These are phyloP conservation scores for Seira musarum DNA, from an alignment of 2,888 invertebrate species.

Conservation along the genomic window DNA sequence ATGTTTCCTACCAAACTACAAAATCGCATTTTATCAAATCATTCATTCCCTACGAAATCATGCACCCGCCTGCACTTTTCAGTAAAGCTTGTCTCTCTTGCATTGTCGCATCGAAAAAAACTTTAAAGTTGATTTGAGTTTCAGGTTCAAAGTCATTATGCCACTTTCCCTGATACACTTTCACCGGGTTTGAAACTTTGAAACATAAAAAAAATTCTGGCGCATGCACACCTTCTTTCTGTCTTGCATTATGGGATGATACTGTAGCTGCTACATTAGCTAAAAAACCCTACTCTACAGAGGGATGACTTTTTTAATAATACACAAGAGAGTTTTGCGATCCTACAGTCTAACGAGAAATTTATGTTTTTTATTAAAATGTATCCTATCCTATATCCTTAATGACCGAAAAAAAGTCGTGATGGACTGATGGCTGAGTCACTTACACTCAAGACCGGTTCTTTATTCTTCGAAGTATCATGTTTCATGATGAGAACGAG, in stretches of 20 bases:
- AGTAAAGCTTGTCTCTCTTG: no score
- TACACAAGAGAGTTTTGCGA: not conserved
- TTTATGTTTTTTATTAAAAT: not conserved
- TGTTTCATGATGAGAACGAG: constrained; percentile 6
- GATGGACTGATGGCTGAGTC: constrained; percentile 9
- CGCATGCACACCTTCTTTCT: no score
- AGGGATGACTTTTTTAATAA: constrained; percentile 12
- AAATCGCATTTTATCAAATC: constrained; percentile 15
- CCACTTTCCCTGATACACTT: not conserved
- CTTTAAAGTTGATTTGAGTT: no score
- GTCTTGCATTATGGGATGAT: no score
- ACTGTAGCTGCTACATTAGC: not conserved
- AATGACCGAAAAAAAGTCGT: constrained; percentile 1
- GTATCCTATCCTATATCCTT: not conserved
- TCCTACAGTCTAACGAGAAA: no score
- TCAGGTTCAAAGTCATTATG: no score
- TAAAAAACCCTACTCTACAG: not conserved
- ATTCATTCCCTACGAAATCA: not conserved
- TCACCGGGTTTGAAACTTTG: constrained; percentile 10
- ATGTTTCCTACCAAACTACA: not conserved
- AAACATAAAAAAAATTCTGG: no score
- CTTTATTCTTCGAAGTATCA: not conserved
- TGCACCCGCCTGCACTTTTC: not conserved
- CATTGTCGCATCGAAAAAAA: no score
- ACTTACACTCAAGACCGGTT: constrained; percentile 3